These are phyloP conservation scores for Calcarius lapponicus DNA, from an alignment of 2,797 vertebrate genomes.

Conservation along the genomic window DNA sequence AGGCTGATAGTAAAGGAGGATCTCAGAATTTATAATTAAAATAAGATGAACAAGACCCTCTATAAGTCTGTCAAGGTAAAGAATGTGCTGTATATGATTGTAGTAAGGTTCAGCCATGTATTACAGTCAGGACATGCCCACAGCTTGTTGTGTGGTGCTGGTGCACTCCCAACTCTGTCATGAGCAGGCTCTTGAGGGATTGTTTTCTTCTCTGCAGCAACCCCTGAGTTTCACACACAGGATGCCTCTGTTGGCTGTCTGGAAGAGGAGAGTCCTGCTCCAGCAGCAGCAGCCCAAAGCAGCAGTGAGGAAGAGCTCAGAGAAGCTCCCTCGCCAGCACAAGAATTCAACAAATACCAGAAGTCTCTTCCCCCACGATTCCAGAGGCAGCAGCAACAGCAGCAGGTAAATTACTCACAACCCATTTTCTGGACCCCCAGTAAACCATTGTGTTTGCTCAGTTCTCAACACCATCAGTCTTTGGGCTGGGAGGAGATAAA, in stretches of 20 bases:
- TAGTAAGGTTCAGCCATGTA: background rate
- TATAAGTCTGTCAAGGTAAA: background rate
- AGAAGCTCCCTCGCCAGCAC: conserved; percentile 85
- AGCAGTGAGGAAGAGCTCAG: conserved; percentile 86
- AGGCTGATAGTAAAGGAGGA: background rate
- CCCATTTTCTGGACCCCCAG: background rate
- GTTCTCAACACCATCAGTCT: background rate
- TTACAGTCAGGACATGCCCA: background rate
- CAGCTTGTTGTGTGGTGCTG: background rate
- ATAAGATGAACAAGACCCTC: background rate
- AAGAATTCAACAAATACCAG: conserved; percentile 87
- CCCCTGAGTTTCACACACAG: conserved; percentile 76
- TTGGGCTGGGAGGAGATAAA: background rate
- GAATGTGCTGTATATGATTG: background rate
- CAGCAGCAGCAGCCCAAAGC: conserved; percentile 58
- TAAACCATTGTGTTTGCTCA: background rate
- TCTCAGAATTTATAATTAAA: background rate
- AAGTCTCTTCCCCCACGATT: conserved; percentile 92
- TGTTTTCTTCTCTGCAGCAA: conserved; percentile 48
- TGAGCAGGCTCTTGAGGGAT: background rate
- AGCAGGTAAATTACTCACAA: conserved; percentile 9
- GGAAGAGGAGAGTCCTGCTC: conserved; percentile 76
- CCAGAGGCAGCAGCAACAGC: conserved; percentile 84
- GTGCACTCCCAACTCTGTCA: background rate
- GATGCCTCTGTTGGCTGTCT: conserved; percentile 66